Base-by-base conservation (phyloP, 1,140 invertebrate species). In the Tetramorium alpestre region DNA sequence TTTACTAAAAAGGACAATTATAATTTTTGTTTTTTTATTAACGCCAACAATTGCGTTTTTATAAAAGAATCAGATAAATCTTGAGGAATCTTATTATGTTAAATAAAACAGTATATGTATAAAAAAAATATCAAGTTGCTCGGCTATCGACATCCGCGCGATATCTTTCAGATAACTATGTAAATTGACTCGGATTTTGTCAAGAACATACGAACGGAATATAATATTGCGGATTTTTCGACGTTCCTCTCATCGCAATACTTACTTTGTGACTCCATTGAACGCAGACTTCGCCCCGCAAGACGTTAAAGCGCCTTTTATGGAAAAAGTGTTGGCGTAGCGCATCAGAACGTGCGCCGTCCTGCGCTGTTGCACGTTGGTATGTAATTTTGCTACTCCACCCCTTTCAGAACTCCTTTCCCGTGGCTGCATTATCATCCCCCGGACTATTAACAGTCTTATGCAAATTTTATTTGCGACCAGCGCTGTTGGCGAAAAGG, bases 391-490 rank as follows among this genome's bases (percentile, higher is more conserved):
- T 69, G 41, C 60, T 78, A 13, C 44, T 54, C 49, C 80, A 44
- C 44, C 41, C 33, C 38, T 69, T 47, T 28, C n/a, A 28, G 38
- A 54, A 5, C 62, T 44, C 18, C 22, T 67, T 58, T 64, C 16
- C 38, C 67, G 16, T 51, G n/a, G 8, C 38, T 33, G 85, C 86
- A 90, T 90, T 90, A 87, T 90, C 89, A 75, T 84, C 47, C 44
- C 44, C 28, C 51, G 18, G 33, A 49, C 89, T 90, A 90, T 91
- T 91, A 91, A 90, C 87, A 91, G 82, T 73, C 65, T 90, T 90
- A 90, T 91, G 89, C 65, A 91, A 90, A 91, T 91, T 90, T 88
- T 91, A 72, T 90, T 91, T 90, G 87, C 72, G 44, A 44, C 73
- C n/a, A 41, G 72, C 80, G 18, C 25, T 80, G 58, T 44, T n/a